Evolutionary conservation across 2,113 vertebrate species (phyloP), one percentile per base, ranked within the genome.

Genomic region (Nerophis lumbriciformis): DNA sequence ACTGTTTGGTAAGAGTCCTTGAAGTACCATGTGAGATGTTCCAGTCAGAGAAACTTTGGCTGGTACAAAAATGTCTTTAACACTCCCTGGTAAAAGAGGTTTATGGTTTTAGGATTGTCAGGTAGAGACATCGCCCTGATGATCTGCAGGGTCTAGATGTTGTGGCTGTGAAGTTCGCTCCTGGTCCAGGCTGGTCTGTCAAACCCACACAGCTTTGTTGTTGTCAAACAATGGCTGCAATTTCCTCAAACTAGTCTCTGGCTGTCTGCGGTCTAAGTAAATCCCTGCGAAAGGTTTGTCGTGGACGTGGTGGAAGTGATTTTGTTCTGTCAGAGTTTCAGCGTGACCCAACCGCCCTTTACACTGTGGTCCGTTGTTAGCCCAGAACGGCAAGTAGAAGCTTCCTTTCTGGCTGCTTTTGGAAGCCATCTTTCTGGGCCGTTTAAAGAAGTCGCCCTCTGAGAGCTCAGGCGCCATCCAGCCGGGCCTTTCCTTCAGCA

Each of bases 201-300:
- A 98, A 68, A 98, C 96, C 96, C 96, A 98, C 21, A 98, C 95
- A 35, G 93, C 96, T 49, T 94, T 96, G 78, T 94, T 94, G 79
- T 96, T 92, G 78, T 98, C 96, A 89, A 98, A 97, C 59, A 93
- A 89, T 0, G 90, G 83, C 55, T 87, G 89, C 80, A 81, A 61
- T 83, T 78, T 87, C 71, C 88, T 82, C 61, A 74, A 63, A 62
- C 80, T 28, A 7, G 84, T 83, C 2, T 85, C 87, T 60, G 79
- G 78, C 74, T 86, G 85, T 75, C 82, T 81, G 71, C 67, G 56
- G 77, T 88, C 80, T 1, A 21, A 39, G 73, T 71, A 89, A 83
- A 90, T 63, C 69, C 81, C 89, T 49, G 82, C 60, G 60, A 85
- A 85, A 49, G 83, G 80, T 68, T 77, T 80, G 62, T 88, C 80